A percentile compares a stretch with the other conserved stretches of the same genome.
Evolutionary conservation across 2,113 vertebrate species (phyloP).

Genomic region (Edolisoma coerulescens): DNA sequence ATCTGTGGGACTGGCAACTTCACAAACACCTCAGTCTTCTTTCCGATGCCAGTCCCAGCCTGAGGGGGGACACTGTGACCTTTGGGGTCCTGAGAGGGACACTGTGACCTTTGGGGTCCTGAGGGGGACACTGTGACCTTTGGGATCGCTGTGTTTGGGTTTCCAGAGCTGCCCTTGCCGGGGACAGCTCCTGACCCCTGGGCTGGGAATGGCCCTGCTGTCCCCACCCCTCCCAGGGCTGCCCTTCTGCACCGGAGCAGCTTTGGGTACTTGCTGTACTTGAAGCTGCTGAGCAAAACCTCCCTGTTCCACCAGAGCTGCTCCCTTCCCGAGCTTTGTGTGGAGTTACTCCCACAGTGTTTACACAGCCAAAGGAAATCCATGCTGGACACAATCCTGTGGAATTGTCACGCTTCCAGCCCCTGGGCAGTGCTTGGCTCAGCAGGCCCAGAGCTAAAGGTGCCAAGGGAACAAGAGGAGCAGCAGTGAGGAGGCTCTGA

Average conservation of each 20-base stretch:
- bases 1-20: background rate
- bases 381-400: background rate
- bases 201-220: background rate
- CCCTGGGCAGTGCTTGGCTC: background rate
- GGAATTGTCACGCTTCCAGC: background rate
- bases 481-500: background rate
- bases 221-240: background rate
- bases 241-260: background rate
- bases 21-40: background rate
- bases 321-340: fast-evolving
- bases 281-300: background rate
- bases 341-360: background rate
- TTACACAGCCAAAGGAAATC: background rate
- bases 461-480: background rate
- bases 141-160: background rate
- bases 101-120: background rate
- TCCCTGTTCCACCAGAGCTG: background rate
- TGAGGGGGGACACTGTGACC: too few species aligned
- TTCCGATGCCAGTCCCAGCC: background rate
- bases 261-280: background rate
- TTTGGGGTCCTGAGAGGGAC: background rate
- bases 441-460: background rate
- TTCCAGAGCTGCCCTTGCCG: background rate
- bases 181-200: background rate
- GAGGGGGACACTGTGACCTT: background rate